These are phyloP conservation scores for Scomber colias DNA, from an alignment of 2,113 vertebrate species.

Conservation along the genomic window DNA sequence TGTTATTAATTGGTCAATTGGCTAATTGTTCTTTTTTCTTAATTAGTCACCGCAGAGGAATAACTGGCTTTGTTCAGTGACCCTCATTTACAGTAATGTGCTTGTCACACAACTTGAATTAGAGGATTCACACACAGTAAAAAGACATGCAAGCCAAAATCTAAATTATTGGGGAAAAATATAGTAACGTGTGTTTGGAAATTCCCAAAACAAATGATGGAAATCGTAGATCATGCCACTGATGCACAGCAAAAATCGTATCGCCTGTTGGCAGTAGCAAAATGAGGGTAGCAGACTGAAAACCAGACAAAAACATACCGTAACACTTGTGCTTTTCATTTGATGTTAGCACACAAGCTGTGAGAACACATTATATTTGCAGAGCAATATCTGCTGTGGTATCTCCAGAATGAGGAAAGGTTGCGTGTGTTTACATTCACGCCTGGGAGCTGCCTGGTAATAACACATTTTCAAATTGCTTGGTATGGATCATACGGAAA, in stretches of 20 bases:
- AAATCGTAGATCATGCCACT: not conserved
- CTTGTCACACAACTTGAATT: constrained; percentile 37
- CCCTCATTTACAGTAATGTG: constrained; percentile 64
- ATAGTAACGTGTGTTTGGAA: not conserved
- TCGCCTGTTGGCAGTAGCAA: not conserved
- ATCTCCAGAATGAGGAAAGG: constrained; percentile 7
- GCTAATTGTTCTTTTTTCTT: constrained; percentile 79
- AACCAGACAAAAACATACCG: not conserved
- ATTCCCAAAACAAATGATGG: not conserved
- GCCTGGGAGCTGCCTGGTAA: constrained; percentile 9
- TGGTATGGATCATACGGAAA: constrained; percentile 1
- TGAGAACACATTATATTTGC: not conserved
- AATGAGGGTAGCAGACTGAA: not conserved
- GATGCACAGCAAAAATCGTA: not conserved
- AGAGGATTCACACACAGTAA: constrained; percentile 23
- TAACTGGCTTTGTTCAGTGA: constrained; percentile 65
- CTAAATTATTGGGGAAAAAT: constrained; percentile 1
- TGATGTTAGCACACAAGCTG: not conserved
- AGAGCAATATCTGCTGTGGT: not conserved
- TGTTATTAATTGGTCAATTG: constrained; percentile 84
- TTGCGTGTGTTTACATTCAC: constrained; percentile 30
- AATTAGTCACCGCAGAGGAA: constrained; percentile 77
- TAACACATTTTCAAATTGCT: constrained; percentile 10
- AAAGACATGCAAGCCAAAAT: constrained; percentile 14
- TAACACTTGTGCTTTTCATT: not conserved